These are phyloP conservation scores for Harmothoe impar DNA, from an alignment of 2,888 invertebrate genomes.

Conservation along the genomic window DNA sequence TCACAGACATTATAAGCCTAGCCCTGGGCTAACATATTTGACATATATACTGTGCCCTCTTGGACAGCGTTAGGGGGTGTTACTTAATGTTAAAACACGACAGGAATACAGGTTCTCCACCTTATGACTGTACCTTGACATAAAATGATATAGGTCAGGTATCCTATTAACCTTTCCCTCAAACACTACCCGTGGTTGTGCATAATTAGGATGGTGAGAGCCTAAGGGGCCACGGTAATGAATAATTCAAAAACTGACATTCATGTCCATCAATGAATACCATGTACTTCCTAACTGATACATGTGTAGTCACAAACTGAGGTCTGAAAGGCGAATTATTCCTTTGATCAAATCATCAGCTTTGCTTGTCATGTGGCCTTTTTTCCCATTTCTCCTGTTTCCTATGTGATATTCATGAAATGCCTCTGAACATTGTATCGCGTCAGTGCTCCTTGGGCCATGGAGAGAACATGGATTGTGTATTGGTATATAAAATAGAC, in stretches of 20 bases:
- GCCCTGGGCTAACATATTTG: background rate
- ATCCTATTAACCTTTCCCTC: background rate
- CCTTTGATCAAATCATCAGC: no score
- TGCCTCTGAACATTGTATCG: no score
- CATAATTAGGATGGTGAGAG: slow-evolving; percentile 31
- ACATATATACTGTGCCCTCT: background rate
- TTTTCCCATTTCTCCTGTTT: no score
- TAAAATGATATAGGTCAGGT: background rate
- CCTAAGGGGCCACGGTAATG: background rate
- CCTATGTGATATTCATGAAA: no score
- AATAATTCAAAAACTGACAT: background rate
- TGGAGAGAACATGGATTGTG: no score
- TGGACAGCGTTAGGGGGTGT: background rate
- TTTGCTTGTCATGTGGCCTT: no score
- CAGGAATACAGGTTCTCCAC: background rate
- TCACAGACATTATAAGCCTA: background rate
- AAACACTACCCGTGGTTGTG: background rate
- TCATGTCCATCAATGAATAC: no score
- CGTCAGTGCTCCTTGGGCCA: no score
- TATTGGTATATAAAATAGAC: no score
- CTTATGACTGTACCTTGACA: background rate
- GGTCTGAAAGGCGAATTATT: no score
- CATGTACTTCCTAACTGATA: no score
- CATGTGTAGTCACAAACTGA: no score
- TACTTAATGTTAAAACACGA: background rate